Evolutionary conservation across 2,113 vertebrate genomes (phyloP).

Genomic region (Pachyramphus minor): DNA sequence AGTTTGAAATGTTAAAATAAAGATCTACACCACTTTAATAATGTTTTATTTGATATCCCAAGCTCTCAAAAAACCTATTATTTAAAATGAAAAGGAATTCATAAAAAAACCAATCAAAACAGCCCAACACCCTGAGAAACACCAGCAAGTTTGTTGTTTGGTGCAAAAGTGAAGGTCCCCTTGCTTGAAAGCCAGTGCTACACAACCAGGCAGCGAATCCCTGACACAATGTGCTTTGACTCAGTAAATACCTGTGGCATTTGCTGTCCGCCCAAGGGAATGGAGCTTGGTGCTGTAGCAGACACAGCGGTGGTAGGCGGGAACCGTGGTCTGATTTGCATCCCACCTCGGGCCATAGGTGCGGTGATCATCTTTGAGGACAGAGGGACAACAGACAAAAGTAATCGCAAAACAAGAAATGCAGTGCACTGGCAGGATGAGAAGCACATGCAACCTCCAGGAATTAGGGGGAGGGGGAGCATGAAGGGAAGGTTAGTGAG

Average conservation of each 20-base stretch:
- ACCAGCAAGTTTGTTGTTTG: neutral
- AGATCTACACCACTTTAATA: neutral
- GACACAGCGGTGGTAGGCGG: conserved; percentile 79
- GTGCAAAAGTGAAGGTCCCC: neutral
- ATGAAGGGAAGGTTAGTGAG: conserved; percentile 42
- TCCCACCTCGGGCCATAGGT: conserved; percentile 83
- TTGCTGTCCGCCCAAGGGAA: conserved; percentile 81
- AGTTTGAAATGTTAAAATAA: neutral
- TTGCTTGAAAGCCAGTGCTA: neutral
- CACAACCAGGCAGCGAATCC: neutral
- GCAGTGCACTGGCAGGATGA: conserved; percentile 72
- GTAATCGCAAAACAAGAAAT: conserved; percentile 83
- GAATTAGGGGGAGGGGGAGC: neutral
- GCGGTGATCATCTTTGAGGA: conserved; percentile 85
- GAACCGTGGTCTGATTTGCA: conserved; percentile 85
- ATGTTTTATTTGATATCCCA: neutral
- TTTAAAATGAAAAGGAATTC: neutral
- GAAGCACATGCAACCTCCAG: conserved; percentile 47
- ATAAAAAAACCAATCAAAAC: neutral
- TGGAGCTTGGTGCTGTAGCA: conserved; percentile 76
- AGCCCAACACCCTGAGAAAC: neutral
- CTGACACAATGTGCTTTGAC: conserved; percentile 1
- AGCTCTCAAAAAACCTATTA: neutral
- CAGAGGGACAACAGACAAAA: conserved; percentile 85
- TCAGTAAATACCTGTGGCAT: conserved; percentile 88